Base-by-base conservation (phyloP, 2,113 vertebrate species). In the Odobenus rosmarus region DNA sequence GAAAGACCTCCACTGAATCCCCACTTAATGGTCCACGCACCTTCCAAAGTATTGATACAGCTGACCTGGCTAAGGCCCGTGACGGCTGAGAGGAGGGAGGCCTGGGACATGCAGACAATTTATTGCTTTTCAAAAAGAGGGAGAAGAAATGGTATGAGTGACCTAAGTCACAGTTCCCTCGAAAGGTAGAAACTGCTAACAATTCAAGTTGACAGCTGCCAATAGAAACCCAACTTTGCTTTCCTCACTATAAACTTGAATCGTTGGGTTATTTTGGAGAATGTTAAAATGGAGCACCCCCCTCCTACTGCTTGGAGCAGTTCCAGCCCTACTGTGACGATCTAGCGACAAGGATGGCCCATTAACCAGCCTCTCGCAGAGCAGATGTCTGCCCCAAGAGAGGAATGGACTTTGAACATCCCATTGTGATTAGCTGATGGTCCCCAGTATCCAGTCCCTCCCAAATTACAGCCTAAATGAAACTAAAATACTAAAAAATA, bases 11-110 rank as follows among this genome's bases (percentile, higher is more conserved):
- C 53, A 19, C 90, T 42, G 33, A 42, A 67, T 71, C 53, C 59
- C 72, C 28, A 5, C 82, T 72, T 96, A 92, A 96, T 93, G 90
- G 95, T 51, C 83, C 93, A 61, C 46, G 21, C 92, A 92, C 96
- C 91, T 97, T 87, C 96, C 91, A 13, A 82, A 88, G 88, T 98
- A 97, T 96, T 97, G 97, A 96, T 96, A 92, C 93, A 98, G 97
- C 95, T 98, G 97, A 98, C 86, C 95, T 19, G 31, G 79, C 87
- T 53, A 19, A 31, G 95, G 88, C 85, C 95, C 36, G 7, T 92
- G 83, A 49, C 0, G n/a, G 21, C 19, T 1, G 53, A 83, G 46
- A 76, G 74, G 92, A 51, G 83, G 79, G 93, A 81, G 36, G 77
- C 92, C 11, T 49, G 79, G 96, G 97, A 89, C 94, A 64, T 3